These are phyloP conservation scores for Ochotona princeps DNA, from an alignment of 2,113 vertebrate genomes.

Conservation along the genomic window DNA sequence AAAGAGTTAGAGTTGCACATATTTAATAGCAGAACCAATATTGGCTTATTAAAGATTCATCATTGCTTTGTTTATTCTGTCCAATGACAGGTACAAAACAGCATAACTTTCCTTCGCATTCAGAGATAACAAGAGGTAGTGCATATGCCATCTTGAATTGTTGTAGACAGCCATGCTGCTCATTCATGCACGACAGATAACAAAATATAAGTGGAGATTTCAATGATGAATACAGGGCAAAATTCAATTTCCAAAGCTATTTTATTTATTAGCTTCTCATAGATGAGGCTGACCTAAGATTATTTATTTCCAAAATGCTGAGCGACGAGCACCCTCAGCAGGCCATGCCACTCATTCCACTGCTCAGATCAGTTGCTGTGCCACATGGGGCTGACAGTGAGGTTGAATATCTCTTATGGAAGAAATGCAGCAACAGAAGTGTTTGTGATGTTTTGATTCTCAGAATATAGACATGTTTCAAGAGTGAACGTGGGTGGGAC, in stretches of 20 bases:
- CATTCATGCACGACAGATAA: not conserved
- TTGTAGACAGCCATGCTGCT: not conserved
- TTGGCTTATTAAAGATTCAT: slow-evolving; percentile 30
- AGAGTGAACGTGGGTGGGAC: not conserved
- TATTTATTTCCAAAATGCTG: not conserved
- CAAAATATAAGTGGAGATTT: slow-evolving; percentile 17
- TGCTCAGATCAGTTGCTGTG: fast-evolving
- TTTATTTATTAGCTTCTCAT: not conserved
- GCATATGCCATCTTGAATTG: not conserved
- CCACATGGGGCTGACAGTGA: not conserved
- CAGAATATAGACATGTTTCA: not conserved
- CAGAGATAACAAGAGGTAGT: not conserved
- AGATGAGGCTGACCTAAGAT: not conserved
- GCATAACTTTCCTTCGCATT: slow-evolving; percentile 43
- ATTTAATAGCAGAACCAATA: slow-evolving; percentile 56
- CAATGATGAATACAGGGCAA: not conserved
- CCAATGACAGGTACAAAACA: slow-evolving; percentile 45
- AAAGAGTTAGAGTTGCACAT: not conserved
- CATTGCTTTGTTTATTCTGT: slow-evolving; percentile 54
- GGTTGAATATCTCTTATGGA: not conserved
- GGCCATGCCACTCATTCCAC: not conserved
- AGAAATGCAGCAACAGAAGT: too few species aligned
- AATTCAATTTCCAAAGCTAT: not conserved
- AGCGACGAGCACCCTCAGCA: not conserved
- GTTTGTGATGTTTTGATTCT: not conserved